Evolutionary conservation across 2,113 vertebrate genomes (phyloP), one percentile per base, ranked within the genome.

Genomic region (Guaruba guarouba): DNA sequence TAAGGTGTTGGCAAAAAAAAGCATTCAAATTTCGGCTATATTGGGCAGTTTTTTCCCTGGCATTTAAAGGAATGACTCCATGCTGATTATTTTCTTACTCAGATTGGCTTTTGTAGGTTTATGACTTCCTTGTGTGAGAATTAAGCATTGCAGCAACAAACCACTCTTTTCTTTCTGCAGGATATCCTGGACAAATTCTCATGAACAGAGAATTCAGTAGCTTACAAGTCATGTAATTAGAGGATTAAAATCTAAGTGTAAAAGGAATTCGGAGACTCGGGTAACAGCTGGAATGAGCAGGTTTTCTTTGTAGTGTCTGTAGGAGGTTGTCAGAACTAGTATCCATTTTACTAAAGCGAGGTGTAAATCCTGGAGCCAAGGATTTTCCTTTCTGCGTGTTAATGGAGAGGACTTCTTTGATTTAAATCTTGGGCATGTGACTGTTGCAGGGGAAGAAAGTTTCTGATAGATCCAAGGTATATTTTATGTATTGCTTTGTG

Each of bases 231-330:
- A 12, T 90, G 85, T 89, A 93, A 95, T 90, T 93, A 94, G 79
- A 46, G 92, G 90, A 95, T 91, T 96, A 92, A 91, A 96, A 90
- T 59, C 54, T 55, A 85, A 74, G 49, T 82, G 82, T 79, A 62
- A 82, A 73, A 96, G 71, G 54, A 90, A 82, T 80, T 77, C 11
- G 66, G 49, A 69, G 78, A 10, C 59, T 77, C 19, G 1, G 31
- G 82, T 90, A 93, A 82, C 75, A 90, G 82, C 49, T 91, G 88
- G 86, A 96, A 92, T 20, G 91, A 86, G 61, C 76, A 93, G 75
- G 46, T 63, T 90, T 86, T 35, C 80, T 67, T 74, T 86, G 63
- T 79, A 33, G 0, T 59, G 57, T 69, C 91, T 68, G 37, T 57
- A 82, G 75, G 84, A 92, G 59, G 54, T 46, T 85, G 78, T 77